Conservation (phyloP, 2,113 vertebrate genomes). For the Cebidichthys violaceus region DNA sequence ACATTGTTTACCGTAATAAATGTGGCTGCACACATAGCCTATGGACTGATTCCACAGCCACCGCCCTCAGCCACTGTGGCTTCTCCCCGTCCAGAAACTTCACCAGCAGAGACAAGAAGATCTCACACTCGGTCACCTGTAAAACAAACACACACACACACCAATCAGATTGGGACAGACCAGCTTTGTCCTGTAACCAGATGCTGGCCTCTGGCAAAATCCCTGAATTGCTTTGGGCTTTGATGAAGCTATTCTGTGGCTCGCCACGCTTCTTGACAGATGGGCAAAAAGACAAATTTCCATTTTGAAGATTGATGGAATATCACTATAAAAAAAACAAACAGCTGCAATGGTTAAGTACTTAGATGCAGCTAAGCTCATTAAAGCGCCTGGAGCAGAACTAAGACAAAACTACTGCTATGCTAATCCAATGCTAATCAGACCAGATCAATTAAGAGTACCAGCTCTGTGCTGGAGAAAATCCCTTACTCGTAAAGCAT, state of each 20-base stretch:
- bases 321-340: slow-evolving; percentile 31
- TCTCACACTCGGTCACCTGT: slow-evolving; percentile 99
- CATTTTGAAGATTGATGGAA: slow-evolving; percentile 19
- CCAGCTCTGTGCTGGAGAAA: slow-evolving; percentile 26
- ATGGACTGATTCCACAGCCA: slow-evolving; percentile 98
- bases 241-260: background rate
- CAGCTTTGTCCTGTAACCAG: background rate
- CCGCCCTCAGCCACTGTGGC: slow-evolving; percentile 97
- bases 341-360: slow-evolving; percentile 40
- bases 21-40: slow-evolving; percentile 97
- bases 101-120: slow-evolving; percentile 97
- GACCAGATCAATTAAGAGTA: slow-evolving; percentile 51
- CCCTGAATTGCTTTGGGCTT: slow-evolving; percentile 6
- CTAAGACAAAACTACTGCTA: slow-evolving; percentile 45
- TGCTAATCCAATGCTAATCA: slow-evolving; percentile 61
- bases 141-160: slow-evolving; percentile 57
- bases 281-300: slow-evolving; percentile 9
- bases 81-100: slow-evolving; percentile 99
- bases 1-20: slow-evolving; percentile 88
- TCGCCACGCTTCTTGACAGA: background rate
- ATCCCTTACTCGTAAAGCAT: slow-evolving; percentile 26
- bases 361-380: slow-evolving; percentile 38
- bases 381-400: slow-evolving; percentile 48
- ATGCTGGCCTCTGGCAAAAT: slow-evolving; percentile 6
- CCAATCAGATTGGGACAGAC: background rate